Evolutionary conservation across 2,797 vertebrate genomes (phyloP).

Genomic region (Ceryle rudis): DNA sequence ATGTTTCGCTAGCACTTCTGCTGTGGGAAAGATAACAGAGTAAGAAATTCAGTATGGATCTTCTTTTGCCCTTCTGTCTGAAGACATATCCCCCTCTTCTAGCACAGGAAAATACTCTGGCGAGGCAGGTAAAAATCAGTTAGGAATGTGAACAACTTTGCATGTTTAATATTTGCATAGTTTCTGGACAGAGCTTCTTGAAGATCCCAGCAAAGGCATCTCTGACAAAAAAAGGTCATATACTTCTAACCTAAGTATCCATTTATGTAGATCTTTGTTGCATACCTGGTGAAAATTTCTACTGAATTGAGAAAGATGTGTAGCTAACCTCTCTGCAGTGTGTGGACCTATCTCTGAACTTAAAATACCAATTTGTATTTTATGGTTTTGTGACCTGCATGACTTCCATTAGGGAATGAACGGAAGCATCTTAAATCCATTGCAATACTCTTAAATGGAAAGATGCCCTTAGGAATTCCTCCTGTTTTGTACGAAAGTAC

Average conservation of each 20-base stretch:
- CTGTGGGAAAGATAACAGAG: background rate
- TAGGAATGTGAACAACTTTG: background rate
- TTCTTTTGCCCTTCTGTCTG: background rate
- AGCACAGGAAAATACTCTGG: background rate
- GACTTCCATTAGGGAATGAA: slow-evolving; percentile 38
- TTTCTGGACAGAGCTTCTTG: background rate
- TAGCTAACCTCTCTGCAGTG: background rate
- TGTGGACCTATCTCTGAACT: background rate
- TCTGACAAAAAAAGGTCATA: background rate
- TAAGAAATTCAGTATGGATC: background rate
- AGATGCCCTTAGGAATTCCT: slow-evolving; percentile 22
- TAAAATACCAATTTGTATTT: background rate
- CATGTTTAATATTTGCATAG: background rate
- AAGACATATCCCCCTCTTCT: background rate
- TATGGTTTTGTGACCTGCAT: slow-evolving; percentile 12
- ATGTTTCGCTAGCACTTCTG: background rate
- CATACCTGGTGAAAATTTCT: background rate
- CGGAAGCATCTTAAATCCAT: slow-evolving; percentile 10
- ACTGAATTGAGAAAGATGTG: background rate
- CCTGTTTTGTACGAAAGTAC: background rate
- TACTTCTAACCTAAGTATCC: no score
- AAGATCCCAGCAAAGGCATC: background rate
- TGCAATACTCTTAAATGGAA: slow-evolving; percentile 41
- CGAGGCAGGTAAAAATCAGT: background rate
- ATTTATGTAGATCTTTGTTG: background rate